Evolutionary conservation across 2,113 vertebrate species (phyloP).

Genomic region (Asarcornis scutulata): DNA sequence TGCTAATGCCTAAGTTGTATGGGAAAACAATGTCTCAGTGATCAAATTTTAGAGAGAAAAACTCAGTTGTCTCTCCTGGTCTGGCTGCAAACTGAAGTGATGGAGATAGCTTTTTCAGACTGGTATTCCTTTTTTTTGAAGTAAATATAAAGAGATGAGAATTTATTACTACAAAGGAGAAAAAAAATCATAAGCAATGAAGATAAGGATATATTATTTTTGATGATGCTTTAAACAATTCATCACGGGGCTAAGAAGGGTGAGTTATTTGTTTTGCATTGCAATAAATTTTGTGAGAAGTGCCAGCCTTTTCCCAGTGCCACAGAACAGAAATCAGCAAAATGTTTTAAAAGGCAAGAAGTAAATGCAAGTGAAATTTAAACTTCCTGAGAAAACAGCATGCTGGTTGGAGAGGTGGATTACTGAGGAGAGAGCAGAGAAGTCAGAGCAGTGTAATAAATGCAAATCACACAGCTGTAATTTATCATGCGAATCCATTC

Average conservation of each 20-base stretch:
- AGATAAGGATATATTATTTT: neutral
- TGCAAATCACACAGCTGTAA: neutral
- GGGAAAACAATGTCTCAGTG: neutral
- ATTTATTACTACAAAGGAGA: neutral
- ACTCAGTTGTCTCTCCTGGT: neutral
- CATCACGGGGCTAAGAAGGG: neutral
- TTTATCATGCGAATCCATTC: neutral
- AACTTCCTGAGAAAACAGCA: neutral
- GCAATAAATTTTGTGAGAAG: neutral
- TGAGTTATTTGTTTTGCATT: neutral
- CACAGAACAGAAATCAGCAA: neutral
- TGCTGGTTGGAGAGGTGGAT: neutral
- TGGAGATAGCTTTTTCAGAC: neutral
- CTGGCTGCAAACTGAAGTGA: neutral
- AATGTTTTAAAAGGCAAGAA: neutral
- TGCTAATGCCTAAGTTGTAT: neutral
- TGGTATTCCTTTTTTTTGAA: neutral
- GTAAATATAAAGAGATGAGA: no score
- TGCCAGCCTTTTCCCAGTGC: neutral
- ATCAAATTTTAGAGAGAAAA: neutral
- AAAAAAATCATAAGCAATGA: neutral
- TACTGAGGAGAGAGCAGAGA: neutral
- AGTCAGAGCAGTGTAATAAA: neutral
- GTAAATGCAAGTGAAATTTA: neutral
- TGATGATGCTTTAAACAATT: neutral